phyloP scores from a whole-genome alignment of 2,888 invertebrate species.

The Diogma glabrata region DNA sequence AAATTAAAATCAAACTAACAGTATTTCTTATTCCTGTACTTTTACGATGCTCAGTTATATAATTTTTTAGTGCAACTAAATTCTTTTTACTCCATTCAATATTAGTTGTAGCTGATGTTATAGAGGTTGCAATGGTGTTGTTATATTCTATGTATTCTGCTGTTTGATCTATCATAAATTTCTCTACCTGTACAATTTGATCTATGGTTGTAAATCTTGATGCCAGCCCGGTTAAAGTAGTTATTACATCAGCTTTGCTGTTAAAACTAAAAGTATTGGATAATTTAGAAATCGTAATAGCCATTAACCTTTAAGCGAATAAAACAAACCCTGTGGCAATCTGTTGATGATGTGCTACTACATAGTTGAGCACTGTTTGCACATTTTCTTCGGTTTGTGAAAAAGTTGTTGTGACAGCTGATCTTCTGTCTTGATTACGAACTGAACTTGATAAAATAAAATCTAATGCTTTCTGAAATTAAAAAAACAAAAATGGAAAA shows the following conservation, averaged over 20 bases:
- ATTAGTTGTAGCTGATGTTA: background rate
- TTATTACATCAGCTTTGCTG: background rate
- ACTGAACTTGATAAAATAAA: slow-evolving; percentile 37
- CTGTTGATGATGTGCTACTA: slow-evolving; percentile 27
- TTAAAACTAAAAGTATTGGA: background rate
- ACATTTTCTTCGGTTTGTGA: slow-evolving; percentile 43
- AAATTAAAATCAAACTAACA: no score
- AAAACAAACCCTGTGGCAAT: background rate
- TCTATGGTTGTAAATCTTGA: background rate
- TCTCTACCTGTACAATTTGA: background rate
- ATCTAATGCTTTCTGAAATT: slow-evolving; percentile 33
- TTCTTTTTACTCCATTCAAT: background rate
- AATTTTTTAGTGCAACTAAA: no score
- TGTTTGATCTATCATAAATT: background rate
- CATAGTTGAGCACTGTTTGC: slow-evolving; percentile 40
- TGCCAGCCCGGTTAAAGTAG: background rate
- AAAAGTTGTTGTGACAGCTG: slow-evolving; percentile 37
- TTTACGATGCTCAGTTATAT: no score
- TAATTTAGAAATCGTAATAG: background rate
- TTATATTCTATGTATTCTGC: background rate
- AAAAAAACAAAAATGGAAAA: background rate
- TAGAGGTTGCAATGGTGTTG: background rate
- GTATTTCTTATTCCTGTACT: no score
- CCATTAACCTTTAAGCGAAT: background rate
- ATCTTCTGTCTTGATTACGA: slow-evolving; percentile 31